These are phyloP conservation scores for Bostrychus sinensis DNA, from an alignment of 2,113 vertebrate genomes.

Conservation along the genomic window DNA sequence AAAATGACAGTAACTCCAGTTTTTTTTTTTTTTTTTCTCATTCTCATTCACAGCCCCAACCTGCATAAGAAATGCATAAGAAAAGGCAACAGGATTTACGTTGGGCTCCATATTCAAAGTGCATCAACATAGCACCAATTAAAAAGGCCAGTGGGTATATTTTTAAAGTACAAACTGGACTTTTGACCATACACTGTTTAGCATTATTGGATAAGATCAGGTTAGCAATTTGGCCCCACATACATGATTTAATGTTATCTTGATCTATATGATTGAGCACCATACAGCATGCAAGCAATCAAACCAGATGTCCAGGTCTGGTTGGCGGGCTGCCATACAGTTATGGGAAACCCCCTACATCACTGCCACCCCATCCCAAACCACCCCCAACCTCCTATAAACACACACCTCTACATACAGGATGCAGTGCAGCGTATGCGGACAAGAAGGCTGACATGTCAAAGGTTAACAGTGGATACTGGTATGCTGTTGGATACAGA, in stretches of 20 bases:
- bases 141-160: background rate
- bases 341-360: constrained; percentile 34
- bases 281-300: constrained; percentile 30
- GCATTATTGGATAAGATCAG: background rate
- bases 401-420: constrained; percentile 20
- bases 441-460: constrained; percentile 35
- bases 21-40: too few relatives aligned
- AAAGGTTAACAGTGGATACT: constrained; percentile 53
- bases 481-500: constrained; percentile 37
- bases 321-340: constrained; percentile 34
- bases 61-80: too few relatives aligned
- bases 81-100: background rate
- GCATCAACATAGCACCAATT: background rate
- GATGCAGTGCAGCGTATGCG: constrained; percentile 18
- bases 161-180: background rate
- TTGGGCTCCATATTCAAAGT: background rate
- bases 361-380: too few relatives aligned
- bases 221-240: constrained; percentile 14
- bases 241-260: constrained; percentile 23
- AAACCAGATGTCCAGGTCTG: constrained; percentile 50
- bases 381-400: constrained; percentile 1
- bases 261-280: constrained; percentile 16
- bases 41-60: too few relatives aligned
- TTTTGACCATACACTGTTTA: background rate
- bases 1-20: too few relatives aligned